These are phyloP conservation scores for Cerastis rubricosa DNA, from an alignment of 2,888 invertebrate genomes.

Conservation along the genomic window DNA sequence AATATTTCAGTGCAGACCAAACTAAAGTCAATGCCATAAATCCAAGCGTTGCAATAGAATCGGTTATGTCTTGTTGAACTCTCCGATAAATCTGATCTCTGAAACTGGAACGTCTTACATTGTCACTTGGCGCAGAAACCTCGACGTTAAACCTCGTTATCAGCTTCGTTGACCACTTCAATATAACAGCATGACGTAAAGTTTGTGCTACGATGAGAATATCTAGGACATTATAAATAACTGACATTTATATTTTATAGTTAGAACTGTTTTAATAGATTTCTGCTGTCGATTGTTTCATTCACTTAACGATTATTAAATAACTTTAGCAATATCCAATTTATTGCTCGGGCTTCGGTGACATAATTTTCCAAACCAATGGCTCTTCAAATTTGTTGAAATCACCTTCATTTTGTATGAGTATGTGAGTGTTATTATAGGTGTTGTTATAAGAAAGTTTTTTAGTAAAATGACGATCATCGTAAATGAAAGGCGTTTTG, in stretches of 20 bases:
- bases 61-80: constrained; percentile 35
- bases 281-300: neutral
- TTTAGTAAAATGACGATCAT: neutral
- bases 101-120: constrained; percentile 58
- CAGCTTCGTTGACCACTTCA: constrained; percentile 33
- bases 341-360: neutral
- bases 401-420: neutral
- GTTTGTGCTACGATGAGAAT: neutral
- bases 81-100: constrained; percentile 56
- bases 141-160: constrained; percentile 13
- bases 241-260: neutral
- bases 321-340: neutral
- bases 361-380: neutral
- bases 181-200: neutral
- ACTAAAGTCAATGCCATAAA: constrained; percentile 48
- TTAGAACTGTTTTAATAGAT: neutral
- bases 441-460: neutral
- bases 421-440: neutral
- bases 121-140: constrained; percentile 60
- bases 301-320: neutral
- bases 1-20: constrained; percentile 12
- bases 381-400: neutral
- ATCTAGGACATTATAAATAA: neutral
- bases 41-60: constrained; percentile 54
- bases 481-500: too few relatives aligned